Evolutionary conservation across 2,888 invertebrate species (phyloP), one percentile per base, ranked within the genome.

Genomic region (Meteorus cinctellus): DNA sequence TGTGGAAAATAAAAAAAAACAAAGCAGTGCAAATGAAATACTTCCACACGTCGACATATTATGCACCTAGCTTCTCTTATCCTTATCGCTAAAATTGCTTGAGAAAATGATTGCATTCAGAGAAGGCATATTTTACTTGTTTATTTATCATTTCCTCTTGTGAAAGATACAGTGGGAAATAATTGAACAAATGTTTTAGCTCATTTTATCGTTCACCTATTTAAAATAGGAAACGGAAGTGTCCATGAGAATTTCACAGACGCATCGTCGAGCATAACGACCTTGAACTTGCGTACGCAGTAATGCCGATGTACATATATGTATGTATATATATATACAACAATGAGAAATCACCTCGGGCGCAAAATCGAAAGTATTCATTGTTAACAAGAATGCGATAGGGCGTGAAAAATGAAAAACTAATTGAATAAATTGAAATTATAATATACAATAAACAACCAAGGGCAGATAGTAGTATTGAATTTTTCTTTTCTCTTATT

Each of bases 271-370:
- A 82, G 82, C 84, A 77, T 82, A 82, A 82, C 83, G 80, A 76
- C 85, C 85, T 82, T 85, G 84, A 85, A 85, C 85, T 85, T 87
- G 84, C 63, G 63, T 67, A 41, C 55, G 71, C 70, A n/a, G 48
- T n/a, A 48, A n/a, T n/a, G 48, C n/a, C 2, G 5, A 3, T 1
- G n/a, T n/a, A n/a, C n/a, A 48, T n/a, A n/a, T n/a, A 48, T 48
- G 24, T 1, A 24, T 24, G 24, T 24, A 24, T 24, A 14, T 45
- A 45, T 45, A 45, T 45, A 79, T 78, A 71, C 74, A 72, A 79
- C 67, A 65, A 55, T 66, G 34, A 74, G 41, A 55, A 66, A 63
- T 34, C 31, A 59, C 51, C 5, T 45, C 27, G 16, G 19, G 31
- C 51, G 66, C 27, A 34, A 72, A 72, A 72, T 67, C 51, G 75